A percentile compares a stretch with the other conserved stretches of the same genome.
Conservation (phyloP, 2,888 invertebrate genomes). For the Drosophila anomalipes region DNA sequence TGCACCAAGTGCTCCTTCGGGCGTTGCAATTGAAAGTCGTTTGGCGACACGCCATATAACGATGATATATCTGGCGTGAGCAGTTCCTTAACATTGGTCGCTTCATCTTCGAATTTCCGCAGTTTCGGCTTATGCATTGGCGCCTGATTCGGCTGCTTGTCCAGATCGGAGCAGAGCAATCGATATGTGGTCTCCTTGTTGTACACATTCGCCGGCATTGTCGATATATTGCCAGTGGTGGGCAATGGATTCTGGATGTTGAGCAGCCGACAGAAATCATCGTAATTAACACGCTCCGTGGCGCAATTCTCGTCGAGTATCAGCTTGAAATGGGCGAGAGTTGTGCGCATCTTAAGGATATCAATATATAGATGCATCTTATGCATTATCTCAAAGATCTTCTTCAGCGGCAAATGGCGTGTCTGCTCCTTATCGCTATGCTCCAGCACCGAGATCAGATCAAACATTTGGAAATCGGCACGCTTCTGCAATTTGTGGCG, state of each 20-base stretch:
- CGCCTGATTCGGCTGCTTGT: constrained; percentile 43
- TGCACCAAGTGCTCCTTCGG: constrained; percentile 64
- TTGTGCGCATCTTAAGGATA: constrained; percentile 57
- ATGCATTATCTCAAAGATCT: constrained; percentile 60
- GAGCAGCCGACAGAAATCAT: constrained; percentile 66
- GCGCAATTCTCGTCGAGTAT: constrained; percentile 55
- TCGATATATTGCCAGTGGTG: constrained; percentile 44
- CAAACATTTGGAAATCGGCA: constrained; percentile 64
- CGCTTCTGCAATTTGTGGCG: constrained; percentile 67
- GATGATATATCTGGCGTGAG: constrained; percentile 66
- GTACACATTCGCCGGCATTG: constrained; percentile 44
- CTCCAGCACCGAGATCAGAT: constrained; percentile 62
- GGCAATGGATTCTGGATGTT: constrained; percentile 70
- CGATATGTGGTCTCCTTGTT: constrained; percentile 79
- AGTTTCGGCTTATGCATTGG: not conserved
- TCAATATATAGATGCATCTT: constrained; percentile 59
- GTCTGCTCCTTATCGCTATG: constrained; percentile 57
- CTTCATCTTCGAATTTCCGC: constrained; percentile 28
- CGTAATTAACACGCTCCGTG: constrained; percentile 64
- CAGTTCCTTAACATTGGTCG: constrained; percentile 64
- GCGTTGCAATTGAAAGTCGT: constrained; percentile 71
- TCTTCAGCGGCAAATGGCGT: constrained; percentile 52
- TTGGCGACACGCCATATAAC: constrained; percentile 63
- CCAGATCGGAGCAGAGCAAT: constrained; percentile 66
- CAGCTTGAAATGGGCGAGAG: constrained; percentile 61